Conservation (phyloP, 2,797 vertebrate species). For the Lepus oiostolus region DNA sequence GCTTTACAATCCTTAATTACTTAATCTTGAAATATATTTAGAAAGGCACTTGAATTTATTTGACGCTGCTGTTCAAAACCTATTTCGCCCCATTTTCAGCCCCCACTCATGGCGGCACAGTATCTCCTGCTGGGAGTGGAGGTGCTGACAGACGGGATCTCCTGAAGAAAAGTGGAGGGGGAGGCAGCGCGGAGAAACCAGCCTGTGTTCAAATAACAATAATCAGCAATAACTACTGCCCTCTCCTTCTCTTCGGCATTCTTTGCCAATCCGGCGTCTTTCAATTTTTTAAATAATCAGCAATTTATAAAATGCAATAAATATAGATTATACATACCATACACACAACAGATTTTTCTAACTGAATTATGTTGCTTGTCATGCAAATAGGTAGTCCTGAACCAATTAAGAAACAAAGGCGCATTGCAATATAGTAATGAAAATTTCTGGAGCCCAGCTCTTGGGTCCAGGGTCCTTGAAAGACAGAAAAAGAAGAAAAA, state of each 20-base stretch:
- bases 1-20: slow-evolving; percentile 84
- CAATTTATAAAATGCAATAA: slow-evolving; percentile 85
- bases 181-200: slow-evolving; percentile 67
- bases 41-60: slow-evolving; percentile 83
- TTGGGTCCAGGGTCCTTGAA: slow-evolving; percentile 80
- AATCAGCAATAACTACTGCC: slow-evolving; percentile 72
- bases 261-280: slow-evolving; percentile 76
- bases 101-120: slow-evolving; percentile 45
- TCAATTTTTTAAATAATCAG: slow-evolving; percentile 81
- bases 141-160: slow-evolving; percentile 56
- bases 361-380: slow-evolving; percentile 78
- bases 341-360: slow-evolving; percentile 78
- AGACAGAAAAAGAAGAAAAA: slow-evolving; percentile 62
- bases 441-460: slow-evolving; percentile 83
- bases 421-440: slow-evolving; percentile 73
- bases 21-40: slow-evolving; percentile 84
- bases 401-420: slow-evolving; percentile 87
- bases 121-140: slow-evolving; percentile 67
- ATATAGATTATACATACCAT: slow-evolving; percentile 75
- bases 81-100: slow-evolving; percentile 69
- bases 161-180: slow-evolving; percentile 64
- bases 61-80: slow-evolving; percentile 71
- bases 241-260: slow-evolving; percentile 72
- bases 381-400: slow-evolving; percentile 81
- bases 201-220: slow-evolving; percentile 75